Evolutionary conservation across 2,888 invertebrate genomes (phyloP).

Genomic region (Spisula subtruncata): DNA sequence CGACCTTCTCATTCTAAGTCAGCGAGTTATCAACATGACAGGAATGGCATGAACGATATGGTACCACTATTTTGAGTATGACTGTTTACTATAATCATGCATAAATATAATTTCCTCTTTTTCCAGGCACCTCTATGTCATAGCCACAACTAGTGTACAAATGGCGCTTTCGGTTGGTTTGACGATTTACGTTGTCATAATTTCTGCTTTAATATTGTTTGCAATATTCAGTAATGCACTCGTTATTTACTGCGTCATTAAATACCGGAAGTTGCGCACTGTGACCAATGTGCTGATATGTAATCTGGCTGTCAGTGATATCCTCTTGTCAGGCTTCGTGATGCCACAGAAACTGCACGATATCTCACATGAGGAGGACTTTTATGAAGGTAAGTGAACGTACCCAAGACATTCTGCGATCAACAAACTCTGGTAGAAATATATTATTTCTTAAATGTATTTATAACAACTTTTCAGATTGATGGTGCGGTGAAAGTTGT

Average conservation of each 20-base stretch:
- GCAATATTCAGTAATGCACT: constrained; percentile 76
- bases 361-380: constrained; percentile 79
- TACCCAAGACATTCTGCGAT: too few relatives aligned
- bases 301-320: constrained; percentile 82
- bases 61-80: too few relatives aligned
- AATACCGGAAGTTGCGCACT: constrained; percentile 74
- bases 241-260: constrained; percentile 75
- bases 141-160: background rate
- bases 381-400: constrained; percentile 78
- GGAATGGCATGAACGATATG: too few relatives aligned
- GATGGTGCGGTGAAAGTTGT: too few relatives aligned
- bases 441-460: too few relatives aligned
- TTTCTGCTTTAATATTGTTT: constrained; percentile 68
- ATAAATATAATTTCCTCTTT: background rate
- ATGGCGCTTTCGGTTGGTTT: constrained; percentile 42
- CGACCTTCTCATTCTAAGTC: too few relatives aligned
- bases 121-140: background rate
- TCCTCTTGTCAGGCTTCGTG: constrained; percentile 80
- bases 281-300: constrained; percentile 82
- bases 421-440: too few relatives aligned
- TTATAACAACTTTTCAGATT: too few relatives aligned
- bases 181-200: constrained; percentile 65
- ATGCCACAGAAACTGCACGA: constrained; percentile 83
- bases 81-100: too few relatives aligned
- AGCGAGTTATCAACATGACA: too few relatives aligned